Base-by-base conservation (phyloP, 1,140 invertebrate species). In the Neocloeon triangulifer region DNA sequence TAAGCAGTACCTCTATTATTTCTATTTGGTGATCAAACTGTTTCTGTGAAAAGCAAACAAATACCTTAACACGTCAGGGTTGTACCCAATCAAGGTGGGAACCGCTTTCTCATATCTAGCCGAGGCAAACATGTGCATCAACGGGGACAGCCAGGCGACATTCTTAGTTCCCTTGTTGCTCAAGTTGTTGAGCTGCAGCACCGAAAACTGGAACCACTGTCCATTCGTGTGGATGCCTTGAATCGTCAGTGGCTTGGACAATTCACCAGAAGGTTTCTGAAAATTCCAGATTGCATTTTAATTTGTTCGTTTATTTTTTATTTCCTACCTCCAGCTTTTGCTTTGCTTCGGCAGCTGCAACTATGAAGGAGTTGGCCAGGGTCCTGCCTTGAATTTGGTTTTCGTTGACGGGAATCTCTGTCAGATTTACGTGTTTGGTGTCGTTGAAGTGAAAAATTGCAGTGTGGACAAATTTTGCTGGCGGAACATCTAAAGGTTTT, bases 121-220 rank as follows among this genome's bases (percentile, higher is more conserved):
- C 23, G 57, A 59, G 5, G 66, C 47, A 46, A 70, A 88, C n/a
- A 89, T 41, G 38, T 64, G 47, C 23, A 75, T 51, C 37, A 58
- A 54, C 14, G 64, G 61, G 26, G 64, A 62, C 34, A 66, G 59
- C 61, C 77, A 89, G 62, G 73, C 79, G 39, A 76, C 61, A 53
- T 91, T 89, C 45, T 71, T 80, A 2, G 59, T 49, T n/a, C 64
- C 64, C 19, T 62, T 52, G 4, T 31, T 29, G 3, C 58, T 55
- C 13, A 85, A 51, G 2, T 78, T 84, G 45, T 89, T 88, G n/a
- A 91, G 53, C 52, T 89, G 80, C 38, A 79, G 68, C 21, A 80
- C 62, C 7, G 70, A 69, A 50, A 88, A 86, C 45, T 82, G 67
- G 44, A 79, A 80, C 5, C 55, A 48, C 34, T 64, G 53, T 10